Evolutionary conservation across 2,797 vertebrate species (phyloP), one percentile per base, ranked within the genome.

Genomic region (Calcarius lapponicus): DNA sequence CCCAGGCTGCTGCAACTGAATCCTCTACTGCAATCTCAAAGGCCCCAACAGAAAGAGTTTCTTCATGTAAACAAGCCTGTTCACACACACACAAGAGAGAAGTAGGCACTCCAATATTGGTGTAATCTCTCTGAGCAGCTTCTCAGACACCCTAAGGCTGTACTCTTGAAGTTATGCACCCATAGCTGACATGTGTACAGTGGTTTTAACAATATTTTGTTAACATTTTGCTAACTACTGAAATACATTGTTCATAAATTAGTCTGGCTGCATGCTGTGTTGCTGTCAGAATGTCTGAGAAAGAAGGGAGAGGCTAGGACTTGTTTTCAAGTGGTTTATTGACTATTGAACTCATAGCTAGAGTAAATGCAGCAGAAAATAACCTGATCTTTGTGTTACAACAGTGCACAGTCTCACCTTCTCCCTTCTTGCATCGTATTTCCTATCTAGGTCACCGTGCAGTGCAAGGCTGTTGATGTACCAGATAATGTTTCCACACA

Each of bases 381-480:
- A 92, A 80, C 74, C 54, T 40, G 76, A 92, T 86, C 67, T 26
- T 5, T 88, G 64, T 48, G 60, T 94, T 60, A 80, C 62, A 81
- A 54, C 76, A 76, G 32, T 26, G 32, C 54, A 34, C 25, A 79
- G 71, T 85, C 73, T 95, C 83, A 92, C 70, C 78, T 66, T 86
- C 88, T 86, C 80, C 53, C 73, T 90, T 82, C 74, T 71, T 92
- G 80, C 88, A 76, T 86, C 6, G 1, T 70, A 21, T 92, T 95
- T 95, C 90, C 92, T 94, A 95, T 97, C 86, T 93, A 92, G 96
- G 94, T 97, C 95, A 88, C 80, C 28, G 47, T 70, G 60, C 74
- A 85, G 67, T 10, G 11, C 7, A 7, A 85, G 61, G 64, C 80
- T 79, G 92, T 89, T 90, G 86, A 90, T 94, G 88, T 82, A 80